Percentiles rank a stretch among this genome's conserved stretches.
phyloP scores from a whole-genome alignment of 2,888 invertebrate genomes.

The Gari tellinella region DNA sequence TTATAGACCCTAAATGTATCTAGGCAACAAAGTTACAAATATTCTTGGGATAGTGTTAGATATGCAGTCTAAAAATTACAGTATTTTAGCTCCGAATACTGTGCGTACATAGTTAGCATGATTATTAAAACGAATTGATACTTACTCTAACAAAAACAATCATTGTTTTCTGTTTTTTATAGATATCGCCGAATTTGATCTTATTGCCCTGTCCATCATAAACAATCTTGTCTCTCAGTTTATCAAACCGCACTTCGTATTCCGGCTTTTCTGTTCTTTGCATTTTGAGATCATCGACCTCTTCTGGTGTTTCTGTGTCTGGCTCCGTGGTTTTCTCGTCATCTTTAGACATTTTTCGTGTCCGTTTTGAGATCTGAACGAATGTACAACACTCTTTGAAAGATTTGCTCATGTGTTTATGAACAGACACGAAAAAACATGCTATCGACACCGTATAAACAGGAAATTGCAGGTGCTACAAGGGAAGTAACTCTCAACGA shows the following conservation, averaged over 20 bases:
- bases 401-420: conserved; percentile 5
- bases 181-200: conserved; percentile 77
- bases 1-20: too few relatives aligned
- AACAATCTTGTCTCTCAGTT: conserved; percentile 65
- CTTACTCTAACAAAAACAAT: conserved; percentile 77
- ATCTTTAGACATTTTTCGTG: conserved; percentile 3
- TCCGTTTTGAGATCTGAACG: not conserved
- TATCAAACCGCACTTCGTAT: conserved; percentile 67
- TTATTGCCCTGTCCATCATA: conserved; percentile 76
- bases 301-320: conserved; percentile 40
- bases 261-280: conserved; percentile 73
- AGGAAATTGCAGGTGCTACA: conserved; percentile 39
- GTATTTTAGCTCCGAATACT: too few relatives aligned
- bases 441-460: conserved; percentile 28
- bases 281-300: conserved; percentile 67
- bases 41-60: too few relatives aligned
- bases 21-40: too few relatives aligned
- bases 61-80: too few relatives aligned
- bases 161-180: conserved; percentile 79
- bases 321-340: conserved; percentile 41
- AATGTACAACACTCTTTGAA: not conserved
- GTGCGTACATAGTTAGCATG: not conserved
- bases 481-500: conserved; percentile 32
- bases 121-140: conserved; percentile 1
- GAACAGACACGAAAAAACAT: conserved; percentile 42